Percentiles rank a stretch among this genome's conserved stretches.
Conservation (phyloP, 2,888 invertebrate species). For the Boloria selene region DNA sequence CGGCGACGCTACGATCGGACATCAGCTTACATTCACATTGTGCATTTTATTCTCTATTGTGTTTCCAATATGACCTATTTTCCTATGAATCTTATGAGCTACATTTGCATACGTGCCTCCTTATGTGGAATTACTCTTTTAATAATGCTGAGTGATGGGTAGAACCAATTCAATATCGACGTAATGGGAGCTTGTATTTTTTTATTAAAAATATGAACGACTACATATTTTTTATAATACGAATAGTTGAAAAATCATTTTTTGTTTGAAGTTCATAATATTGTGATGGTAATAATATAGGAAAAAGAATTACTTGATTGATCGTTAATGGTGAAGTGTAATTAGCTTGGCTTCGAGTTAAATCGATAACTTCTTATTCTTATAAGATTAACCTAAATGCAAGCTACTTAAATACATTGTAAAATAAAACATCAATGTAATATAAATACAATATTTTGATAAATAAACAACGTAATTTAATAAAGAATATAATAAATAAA, state of each 20-base stretch:
- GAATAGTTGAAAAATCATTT: no score
- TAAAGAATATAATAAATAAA: no score
- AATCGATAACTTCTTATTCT: conserved; percentile 19
- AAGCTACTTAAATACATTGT: neutral
- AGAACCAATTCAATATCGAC: conserved; percentile 3
- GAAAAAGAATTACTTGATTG: neutral
- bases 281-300: neutral
- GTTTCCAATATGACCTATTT: conserved; percentile 67
- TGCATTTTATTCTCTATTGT: conserved; percentile 61
- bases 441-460: neutral
- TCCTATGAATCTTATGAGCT: conserved; percentile 43
- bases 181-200: neutral
- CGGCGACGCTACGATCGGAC: conserved; percentile 34
- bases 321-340: neutral
- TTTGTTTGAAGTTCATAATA: neutral
- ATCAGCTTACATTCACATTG: conserved; percentile 40
- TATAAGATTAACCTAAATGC: conserved; percentile 10
- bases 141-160: conserved; percentile 22
- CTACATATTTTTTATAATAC: no score
- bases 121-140: conserved; percentile 35
- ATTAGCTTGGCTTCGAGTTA: neutral
- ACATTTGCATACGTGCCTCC: conserved; percentile 37
- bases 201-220: neutral
- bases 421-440: neutral
- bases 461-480: neutral